Base-by-base conservation (phyloP, 1,140 invertebrate species). In the Maconellicoccus hirsutus region DNA sequence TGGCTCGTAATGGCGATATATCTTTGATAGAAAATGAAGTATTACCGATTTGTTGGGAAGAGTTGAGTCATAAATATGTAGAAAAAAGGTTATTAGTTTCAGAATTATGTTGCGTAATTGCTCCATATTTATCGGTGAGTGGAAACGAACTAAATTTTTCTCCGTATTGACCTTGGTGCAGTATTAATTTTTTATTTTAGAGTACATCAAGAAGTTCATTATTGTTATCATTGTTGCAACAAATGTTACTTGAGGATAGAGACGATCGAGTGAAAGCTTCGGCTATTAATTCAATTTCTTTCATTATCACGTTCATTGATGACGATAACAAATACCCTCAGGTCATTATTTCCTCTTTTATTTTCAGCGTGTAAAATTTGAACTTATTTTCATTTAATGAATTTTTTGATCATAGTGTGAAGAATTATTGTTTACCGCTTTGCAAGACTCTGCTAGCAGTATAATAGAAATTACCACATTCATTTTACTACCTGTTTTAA, bases 31-130 rank as follows among this genome's bases (percentile, higher is more conserved):
- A 87, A 73, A 84, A 85, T 73, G 87, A 89, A 77, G 81, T 91
- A 63, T 78, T 91, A n/a, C 87, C 87, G 0, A 83, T 89, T 73
- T 89, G 88, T 76, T 91, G 89, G 89, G 87, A 90, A 76, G 87
- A 90, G 79, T 85, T 90, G 73, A 85, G 83, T 73, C 86, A 90
- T 76, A 88, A 88, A 76, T 86, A 90, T 78, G 77, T 83, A 1
- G 89, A 91, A 76, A 82, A 86, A 75, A 80, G 89, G 70, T 77
- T 89, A 23, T 75, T 92, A 16, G 87, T 90, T 16, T 86, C 87
- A 19, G 87, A 91, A 78, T 86, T 87, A 39, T 90, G 87, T 78
- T 84, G 84, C 3, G 83, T 84, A n/a, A 78, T 92, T 71, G 85
- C 87, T 52, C 86, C 87, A n/a, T 89, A 87, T 75, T 83, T 89